These are phyloP conservation scores for Zaprionus ornatus DNA, from an alignment of 1,140 invertebrate genomes.

Conservation along the genomic window DNA sequence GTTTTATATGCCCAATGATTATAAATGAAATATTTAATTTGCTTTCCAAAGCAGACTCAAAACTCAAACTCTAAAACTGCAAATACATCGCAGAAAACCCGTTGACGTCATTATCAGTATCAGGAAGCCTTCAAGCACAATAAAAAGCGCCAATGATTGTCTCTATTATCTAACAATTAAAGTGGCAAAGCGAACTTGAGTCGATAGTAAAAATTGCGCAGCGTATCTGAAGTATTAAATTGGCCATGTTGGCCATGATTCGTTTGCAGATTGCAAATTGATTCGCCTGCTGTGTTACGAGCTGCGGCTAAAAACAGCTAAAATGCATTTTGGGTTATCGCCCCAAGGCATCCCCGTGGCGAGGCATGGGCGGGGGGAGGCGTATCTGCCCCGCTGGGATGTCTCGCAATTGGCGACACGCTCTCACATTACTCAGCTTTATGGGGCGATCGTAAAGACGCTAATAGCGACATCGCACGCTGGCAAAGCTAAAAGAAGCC, in stretches of 20 bases:
- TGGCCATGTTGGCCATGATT: not conserved
- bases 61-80: not conserved
- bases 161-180: constrained; percentile 3
- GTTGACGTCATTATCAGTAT: not conserved
- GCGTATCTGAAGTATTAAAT: not conserved
- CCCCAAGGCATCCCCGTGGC: no score
- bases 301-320: constrained; percentile 14
- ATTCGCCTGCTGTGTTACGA: constrained; percentile 35
- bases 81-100: not conserved
- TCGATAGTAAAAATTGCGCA: not conserved
- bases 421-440: constrained; percentile 74
- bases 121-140: not conserved
- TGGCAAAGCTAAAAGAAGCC: constrained; percentile 39
- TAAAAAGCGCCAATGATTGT: not conserved
- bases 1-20: not conserved
- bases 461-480: constrained; percentile 31
- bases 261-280: constrained; percentile 9
- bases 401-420: constrained; percentile 36
- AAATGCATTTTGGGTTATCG: constrained; percentile 11
- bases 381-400: not conserved
- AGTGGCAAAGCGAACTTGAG: not conserved
- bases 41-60: not conserved
- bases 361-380: no score
- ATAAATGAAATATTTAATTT: not conserved
- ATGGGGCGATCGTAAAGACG: constrained; percentile 55